Base-by-base conservation (phyloP, 1,140 invertebrate genomes). In the Calliphora vicina region DNA sequence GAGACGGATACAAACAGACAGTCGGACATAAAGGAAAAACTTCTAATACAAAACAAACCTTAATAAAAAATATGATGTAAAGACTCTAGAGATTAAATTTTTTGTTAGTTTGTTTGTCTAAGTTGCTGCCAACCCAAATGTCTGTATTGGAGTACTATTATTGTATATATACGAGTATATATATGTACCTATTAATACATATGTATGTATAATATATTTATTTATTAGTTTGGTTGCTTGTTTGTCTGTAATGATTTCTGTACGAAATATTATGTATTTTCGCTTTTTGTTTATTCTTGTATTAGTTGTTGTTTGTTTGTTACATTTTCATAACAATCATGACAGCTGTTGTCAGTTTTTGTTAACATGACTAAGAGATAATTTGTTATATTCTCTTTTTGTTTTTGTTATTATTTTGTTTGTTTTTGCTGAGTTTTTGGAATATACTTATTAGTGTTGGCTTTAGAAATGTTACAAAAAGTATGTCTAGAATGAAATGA, bases 311-410 rank as follows among this genome's bases (percentile, higher is more conserved):
- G n/a, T 35, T 67, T 25, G 61, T 67, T 67, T 57, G 50, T 57
- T 67, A 67, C 20, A 67, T 67, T 67, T 67, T 67, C 50, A 25
- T 67, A 76, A 76, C 73, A 76, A 76, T 20, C 1, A 17, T 76
- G 73, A 76, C 73, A 76, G 73, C 35, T 76, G 73, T 42, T 76
- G 73, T 76, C 73, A 35, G 73, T 76, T 76, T n/a, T n/a, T 76
- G 13, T 76, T 76, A 76, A 76, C 29, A 76, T 76, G 73, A 76
- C 27, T 76, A 42, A 76, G 17, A 76, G 29, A 17, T 76, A 17
- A 76, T 76, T 76, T 76, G 6, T 25, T 12, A 73, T 1, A 8
- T 35, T 10, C 4, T 35, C 10, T 35, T 35, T 35, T 35, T 73
- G 12, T 26, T 12, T 72, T 25, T 26, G 71, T 27, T 35, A 0